Evolutionary conservation across 2,888 invertebrate species (phyloP), one percentile per base, ranked within the genome.

Genomic region (Ectobius pallidus): DNA sequence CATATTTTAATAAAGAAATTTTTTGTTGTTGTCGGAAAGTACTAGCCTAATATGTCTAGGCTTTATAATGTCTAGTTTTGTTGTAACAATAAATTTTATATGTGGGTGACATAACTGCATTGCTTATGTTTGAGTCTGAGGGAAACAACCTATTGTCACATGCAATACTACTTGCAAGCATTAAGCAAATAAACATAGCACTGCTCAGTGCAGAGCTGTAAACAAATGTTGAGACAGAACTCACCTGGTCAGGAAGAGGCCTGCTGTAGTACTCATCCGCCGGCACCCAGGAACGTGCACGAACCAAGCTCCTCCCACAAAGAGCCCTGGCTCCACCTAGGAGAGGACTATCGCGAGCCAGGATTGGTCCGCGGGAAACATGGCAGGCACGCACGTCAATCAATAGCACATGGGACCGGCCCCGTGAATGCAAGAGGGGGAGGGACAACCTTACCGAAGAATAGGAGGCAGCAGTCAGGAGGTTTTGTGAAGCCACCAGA

Each of bases 351-450:
- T 44, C 27, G 49, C 42, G 42, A 42, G 22, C 42, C 49, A 39
- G 62, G 70, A 79, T 80, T 79, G 80, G 80, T 72, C 70, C 72
- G 58, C 68, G 67, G 72, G 70, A 77, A 79, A 77, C 76, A 79
- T 79, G 79, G 79, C 79, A 79, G 79, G 77, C 78, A 77, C 75
- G 77, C 76, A 77, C 77, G 79, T 78, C 78, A 79, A 78, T 79
- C 79, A 78, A 78, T 58, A 30, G 58, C 27, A 1, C 14, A 6
- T 14, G 30, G 25, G 27, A 18, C 46, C 44, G 18, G 27, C 22
- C 25, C 42, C n/a, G n/a, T n/a, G n/a, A n/a, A 3, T 14, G 22
- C 67, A 11, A 18, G 20, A 34, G 7, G 58, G 44, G 58, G 61
- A 20, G 62, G 30, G 63, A 52, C 69, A 75, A 75, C 73, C 67